Percentiles rank a stretch among this genome's conserved stretches.
phyloP scores from a whole-genome alignment of 2,888 invertebrate species.

The Cephus sareptanus region DNA sequence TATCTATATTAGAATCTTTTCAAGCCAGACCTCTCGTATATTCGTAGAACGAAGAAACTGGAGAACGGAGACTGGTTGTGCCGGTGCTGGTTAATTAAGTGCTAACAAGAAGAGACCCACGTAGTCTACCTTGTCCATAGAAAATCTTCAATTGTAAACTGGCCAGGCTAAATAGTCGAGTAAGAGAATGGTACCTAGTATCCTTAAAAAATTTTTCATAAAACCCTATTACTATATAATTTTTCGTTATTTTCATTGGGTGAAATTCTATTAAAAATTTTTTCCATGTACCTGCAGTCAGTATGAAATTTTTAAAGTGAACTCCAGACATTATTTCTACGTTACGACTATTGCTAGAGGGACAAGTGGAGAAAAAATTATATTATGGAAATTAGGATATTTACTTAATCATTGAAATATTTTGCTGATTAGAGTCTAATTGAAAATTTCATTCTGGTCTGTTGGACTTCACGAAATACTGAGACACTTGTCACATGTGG shows the following conservation, averaged over 20 bases:
- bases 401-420: background rate
- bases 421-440: background rate
- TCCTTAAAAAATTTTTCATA: background rate
- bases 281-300: background rate
- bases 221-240: background rate
- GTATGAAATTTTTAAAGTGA: too few species aligned
- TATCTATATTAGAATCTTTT: background rate
- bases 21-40: background rate
- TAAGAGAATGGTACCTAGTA: background rate
- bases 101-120: slow-evolving; percentile 59
- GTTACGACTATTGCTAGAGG: too few species aligned
- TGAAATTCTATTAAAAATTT: background rate
- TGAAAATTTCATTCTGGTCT: background rate
- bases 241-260: background rate
- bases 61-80: slow-evolving; percentile 38
- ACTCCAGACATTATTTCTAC: too few species aligned
- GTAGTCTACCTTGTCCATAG: slow-evolving; percentile 1
- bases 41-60: background rate
- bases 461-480: background rate
- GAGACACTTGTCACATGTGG: background rate
- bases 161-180: slow-evolving; percentile 3
- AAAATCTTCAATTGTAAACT: slow-evolving; percentile 4
- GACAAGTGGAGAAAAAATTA: background rate
- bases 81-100: slow-evolving; percentile 58
- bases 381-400: background rate